A percentile compares a stretch with the other conserved stretches of the same genome.
phyloP scores from a whole-genome alignment of 2,797 vertebrate species.

The Phylloscopus collybita region DNA sequence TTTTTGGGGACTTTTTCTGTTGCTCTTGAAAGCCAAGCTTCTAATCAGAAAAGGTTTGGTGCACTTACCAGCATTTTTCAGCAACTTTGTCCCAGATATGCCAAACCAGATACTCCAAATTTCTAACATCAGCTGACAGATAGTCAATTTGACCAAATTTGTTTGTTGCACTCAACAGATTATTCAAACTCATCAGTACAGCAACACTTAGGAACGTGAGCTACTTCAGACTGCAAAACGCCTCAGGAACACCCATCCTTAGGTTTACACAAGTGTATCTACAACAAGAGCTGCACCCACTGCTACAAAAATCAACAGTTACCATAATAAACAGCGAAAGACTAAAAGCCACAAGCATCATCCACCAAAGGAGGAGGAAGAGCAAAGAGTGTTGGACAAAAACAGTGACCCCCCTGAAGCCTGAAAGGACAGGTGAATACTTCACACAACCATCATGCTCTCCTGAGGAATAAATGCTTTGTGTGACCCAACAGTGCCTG shows the following conservation, averaged over 20 bases:
- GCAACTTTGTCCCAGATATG: background rate
- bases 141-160: background rate
- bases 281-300: background rate
- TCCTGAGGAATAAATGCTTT: background rate
- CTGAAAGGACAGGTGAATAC: background rate
- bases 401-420: background rate
- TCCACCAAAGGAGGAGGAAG: background rate
- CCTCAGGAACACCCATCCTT: background rate
- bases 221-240: background rate
- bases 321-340: background rate
- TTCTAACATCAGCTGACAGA: background rate
- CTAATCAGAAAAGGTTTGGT: background rate
- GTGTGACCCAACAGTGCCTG: background rate
- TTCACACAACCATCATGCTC: background rate
- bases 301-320: background rate
- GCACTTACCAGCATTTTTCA: background rate
- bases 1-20: background rate
- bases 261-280: background rate
- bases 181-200: background rate
- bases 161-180: background rate
- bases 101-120: background rate
- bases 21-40: background rate
- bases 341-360: background rate
- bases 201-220: rapidly evolving
- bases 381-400: background rate